Conservation (phyloP, 2,113 vertebrate species). For the Cyphomyrus discorhynchus region DNA sequence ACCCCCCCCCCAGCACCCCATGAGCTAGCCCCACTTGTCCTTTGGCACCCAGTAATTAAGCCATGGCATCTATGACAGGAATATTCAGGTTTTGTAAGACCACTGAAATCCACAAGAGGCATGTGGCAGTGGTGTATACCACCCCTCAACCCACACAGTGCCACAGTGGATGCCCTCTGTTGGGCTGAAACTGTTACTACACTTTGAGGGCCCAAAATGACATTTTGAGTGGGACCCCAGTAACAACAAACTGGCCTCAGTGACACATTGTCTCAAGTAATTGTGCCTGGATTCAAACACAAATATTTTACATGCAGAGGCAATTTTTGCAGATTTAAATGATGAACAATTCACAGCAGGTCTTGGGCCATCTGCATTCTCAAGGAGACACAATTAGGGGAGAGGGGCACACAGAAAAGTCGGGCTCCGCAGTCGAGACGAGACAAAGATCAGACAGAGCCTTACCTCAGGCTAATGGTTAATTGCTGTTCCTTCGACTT, state of each 20-base stretch:
- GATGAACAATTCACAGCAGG: neutral
- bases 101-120: neutral
- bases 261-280: neutral
- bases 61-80: neutral
- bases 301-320: neutral
- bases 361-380: neutral
- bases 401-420: neutral
- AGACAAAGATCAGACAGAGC: neutral
- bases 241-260: neutral
- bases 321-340: neutral
- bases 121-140: neutral
- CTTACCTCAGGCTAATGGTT: conserved; percentile 83
- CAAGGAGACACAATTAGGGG: neutral
- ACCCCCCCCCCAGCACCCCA: neutral
- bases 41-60: neutral
- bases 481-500: conserved; percentile 82
- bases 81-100: neutral
- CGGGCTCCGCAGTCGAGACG: neutral
- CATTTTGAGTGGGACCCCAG: too few relatives aligned
- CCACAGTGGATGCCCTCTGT: neutral
- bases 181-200: neutral
- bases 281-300: neutral
- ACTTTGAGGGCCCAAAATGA: neutral
- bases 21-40: neutral
- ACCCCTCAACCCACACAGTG: neutral